Base-by-base conservation (phyloP, 2,888 invertebrate genomes). In the Lasioglossum calceatum region DNA sequence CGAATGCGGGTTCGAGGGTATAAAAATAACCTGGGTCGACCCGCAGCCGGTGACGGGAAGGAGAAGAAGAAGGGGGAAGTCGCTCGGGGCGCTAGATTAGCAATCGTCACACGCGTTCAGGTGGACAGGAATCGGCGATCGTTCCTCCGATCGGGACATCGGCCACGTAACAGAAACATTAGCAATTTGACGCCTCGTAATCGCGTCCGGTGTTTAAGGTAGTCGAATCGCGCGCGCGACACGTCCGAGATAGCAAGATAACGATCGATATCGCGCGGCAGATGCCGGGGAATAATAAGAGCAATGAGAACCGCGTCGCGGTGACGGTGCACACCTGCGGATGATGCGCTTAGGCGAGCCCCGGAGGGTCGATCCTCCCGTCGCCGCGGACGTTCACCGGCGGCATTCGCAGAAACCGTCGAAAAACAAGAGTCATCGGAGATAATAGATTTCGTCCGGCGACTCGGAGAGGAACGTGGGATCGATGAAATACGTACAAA, bases 381-480 rank as follows among this genome's bases (percentile, higher is more conserved):
- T 75, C 84, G 58, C 19, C 42, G 71, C 50, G 71, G 79, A 86
- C 91, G 86, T 87, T 90, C 88, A 87, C 85, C 88, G 81, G 61
- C 72, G 50, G 67, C 50, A 73, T 86, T 88, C 82, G 87, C 70
- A 84, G 87, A 88, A 91, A 83, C 44, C 77, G 67, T 72, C 77
- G 81, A 82, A 81, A 91, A 82, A 84, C 82, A 85, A 87, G 81
- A 91, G 91, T 91, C 91, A 91, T 91, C 71, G 82, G 61, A 78
- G 81, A 91, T 90, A 89, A 92, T 90, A 90, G 89, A 91, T 90
- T 89, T 91, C 88, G 87, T 89, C 86, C 80, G 90, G 82, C 73
- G 77, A 42, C 77, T 58, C 70, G 76, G 50, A 12, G n/a, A 42
- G 67, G 36, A 36, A 67, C 61, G 39, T 12, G 42, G 36, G 16